phyloP scores from a whole-genome alignment of 1,140 invertebrate genomes.

The Chironomus striatipennis region DNA sequence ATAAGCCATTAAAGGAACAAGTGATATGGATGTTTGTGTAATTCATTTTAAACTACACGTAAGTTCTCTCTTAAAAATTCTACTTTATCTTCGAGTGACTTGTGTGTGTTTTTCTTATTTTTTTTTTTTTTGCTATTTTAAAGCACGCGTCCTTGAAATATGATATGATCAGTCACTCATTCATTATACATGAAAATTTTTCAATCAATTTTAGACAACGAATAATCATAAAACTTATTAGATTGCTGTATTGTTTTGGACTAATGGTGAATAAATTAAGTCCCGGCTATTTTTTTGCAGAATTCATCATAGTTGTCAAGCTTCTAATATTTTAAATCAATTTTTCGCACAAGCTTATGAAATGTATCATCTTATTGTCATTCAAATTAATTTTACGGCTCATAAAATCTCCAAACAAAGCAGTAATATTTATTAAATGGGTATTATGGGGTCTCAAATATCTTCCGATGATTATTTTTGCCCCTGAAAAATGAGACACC shows the following conservation, averaged over 20 bases:
- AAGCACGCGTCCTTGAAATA: not conserved
- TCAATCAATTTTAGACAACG: no score
- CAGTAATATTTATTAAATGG: no score
- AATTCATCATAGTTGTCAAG: not conserved
- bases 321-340: constrained; percentile 6
- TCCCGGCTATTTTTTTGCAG: not conserved
- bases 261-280: not conserved
- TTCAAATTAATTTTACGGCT: not conserved
- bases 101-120: no score
- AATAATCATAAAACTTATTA: not conserved
- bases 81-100: not conserved
- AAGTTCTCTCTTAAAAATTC: not conserved
- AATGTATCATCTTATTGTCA: not conserved
- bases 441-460: no score
- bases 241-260: not conserved
- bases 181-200: not conserved
- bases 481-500: no score
- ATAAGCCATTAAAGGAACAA: not conserved
- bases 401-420: not conserved
- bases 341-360: not conserved
- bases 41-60: not conserved
- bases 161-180: constrained; percentile 4
- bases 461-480: no score
- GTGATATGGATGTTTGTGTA: not conserved
- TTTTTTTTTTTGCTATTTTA: not conserved